phyloP scores from a whole-genome alignment of 2,113 vertebrate genomes.

The Laticauda laticaudata region DNA sequence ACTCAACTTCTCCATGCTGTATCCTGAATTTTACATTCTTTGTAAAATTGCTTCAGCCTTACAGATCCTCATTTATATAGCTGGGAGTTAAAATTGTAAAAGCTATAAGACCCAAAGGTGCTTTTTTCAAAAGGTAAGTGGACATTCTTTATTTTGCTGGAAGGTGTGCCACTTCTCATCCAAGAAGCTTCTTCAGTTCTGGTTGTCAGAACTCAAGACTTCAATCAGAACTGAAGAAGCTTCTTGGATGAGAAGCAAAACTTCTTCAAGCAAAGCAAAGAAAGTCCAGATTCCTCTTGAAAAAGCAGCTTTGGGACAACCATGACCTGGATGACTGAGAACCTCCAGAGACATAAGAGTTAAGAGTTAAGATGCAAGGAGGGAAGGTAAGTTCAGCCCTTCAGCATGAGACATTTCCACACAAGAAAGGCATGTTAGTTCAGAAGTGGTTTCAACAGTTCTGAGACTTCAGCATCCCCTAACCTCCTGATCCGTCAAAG shows the following conservation, averaged over 20 bases:
- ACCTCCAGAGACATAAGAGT: neutral
- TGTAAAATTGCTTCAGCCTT: constrained; percentile 50
- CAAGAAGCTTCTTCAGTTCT: too few species aligned
- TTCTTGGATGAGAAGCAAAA: neutral
- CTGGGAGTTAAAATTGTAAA: neutral
- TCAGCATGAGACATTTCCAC: neutral
- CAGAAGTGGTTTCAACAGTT: neutral
- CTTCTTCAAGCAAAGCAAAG: neutral
- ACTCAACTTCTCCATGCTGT: constrained; percentile 10
- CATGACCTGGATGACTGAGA: neutral
- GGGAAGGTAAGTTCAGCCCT: neutral
- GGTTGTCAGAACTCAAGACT: too few species aligned
- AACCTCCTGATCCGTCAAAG: neutral
- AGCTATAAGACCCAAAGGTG: too few species aligned
- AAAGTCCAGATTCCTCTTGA: neutral
- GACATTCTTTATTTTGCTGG: too few species aligned
- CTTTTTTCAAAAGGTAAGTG: too few species aligned
- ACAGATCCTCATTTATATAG: constrained; percentile 44
- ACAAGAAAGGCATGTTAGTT: neutral
- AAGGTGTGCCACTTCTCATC: too few species aligned
- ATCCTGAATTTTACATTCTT: constrained; percentile 52
- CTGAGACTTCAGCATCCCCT: neutral
- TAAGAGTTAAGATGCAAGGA: neutral
- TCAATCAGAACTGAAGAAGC: neutral
- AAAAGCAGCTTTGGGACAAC: neutral